Percentiles rank a stretch among this genome's conserved stretches.
Evolutionary conservation across 2,113 vertebrate genomes (phyloP).

Genomic region (Globicephala melas): DNA sequence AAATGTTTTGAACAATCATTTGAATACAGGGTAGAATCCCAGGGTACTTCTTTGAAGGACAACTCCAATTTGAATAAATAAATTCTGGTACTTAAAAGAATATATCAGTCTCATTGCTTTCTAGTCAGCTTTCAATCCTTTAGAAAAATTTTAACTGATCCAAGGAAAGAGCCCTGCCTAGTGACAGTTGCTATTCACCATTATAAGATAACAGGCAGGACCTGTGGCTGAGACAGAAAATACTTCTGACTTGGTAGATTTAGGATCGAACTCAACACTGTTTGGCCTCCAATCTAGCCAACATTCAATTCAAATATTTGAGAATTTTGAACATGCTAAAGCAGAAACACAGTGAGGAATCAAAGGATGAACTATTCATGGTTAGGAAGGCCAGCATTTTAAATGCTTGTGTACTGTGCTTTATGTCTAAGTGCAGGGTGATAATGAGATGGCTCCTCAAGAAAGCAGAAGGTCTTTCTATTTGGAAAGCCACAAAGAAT

Average conservation of each 20-base stretch:
- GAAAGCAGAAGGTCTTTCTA: not conserved
- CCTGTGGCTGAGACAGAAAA: not conserved
- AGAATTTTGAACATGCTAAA: not conserved
- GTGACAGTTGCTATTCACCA: not conserved
- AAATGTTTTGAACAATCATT: not conserved
- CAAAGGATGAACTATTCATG: not conserved
- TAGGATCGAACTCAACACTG: not conserved
- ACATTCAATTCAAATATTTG: not conserved
- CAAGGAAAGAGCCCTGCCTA: not conserved
- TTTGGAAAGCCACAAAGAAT: not conserved
- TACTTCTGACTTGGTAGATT: not conserved
- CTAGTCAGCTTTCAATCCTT: not conserved
- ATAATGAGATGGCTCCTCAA: not conserved
- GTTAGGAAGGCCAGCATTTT: not conserved
- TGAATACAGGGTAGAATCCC: not conserved
- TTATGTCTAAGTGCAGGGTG: not conserved
- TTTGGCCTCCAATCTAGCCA: not conserved
- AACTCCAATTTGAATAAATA: slow-evolving; percentile 13
- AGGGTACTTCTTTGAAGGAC: not conserved
- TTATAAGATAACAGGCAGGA: not conserved
- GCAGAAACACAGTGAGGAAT: not conserved
- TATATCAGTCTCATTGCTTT: not conserved
- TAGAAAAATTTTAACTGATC: not conserved
- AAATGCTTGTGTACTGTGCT: not conserved
- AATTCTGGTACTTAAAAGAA: not conserved